Evolutionary conservation across 2,797 vertebrate species (phyloP).

Genomic region (Meriones psammophilus): DNA sequence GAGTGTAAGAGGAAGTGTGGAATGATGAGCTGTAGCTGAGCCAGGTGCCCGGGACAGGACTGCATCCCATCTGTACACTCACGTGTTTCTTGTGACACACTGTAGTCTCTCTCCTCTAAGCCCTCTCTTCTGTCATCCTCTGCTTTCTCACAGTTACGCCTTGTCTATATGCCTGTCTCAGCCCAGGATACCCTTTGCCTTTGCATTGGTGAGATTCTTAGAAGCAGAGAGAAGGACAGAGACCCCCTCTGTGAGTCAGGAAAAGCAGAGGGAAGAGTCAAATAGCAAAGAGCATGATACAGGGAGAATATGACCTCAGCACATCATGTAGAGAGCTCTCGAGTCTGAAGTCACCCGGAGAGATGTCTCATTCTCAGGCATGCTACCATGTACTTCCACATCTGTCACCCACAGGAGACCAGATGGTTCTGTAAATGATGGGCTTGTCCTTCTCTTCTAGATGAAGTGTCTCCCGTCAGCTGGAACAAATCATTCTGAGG

Average conservation of each 20-base stretch:
- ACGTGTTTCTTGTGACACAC: fast-evolving
- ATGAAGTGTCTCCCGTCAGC: background rate
- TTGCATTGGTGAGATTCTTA: background rate
- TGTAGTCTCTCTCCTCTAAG: background rate
- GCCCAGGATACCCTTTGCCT: background rate
- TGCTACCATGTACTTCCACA: background rate
- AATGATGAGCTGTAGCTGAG: background rate
- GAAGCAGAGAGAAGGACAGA: constrained; percentile 22
- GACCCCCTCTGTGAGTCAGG: background rate
- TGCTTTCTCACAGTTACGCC: background rate
- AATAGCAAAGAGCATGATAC: background rate
- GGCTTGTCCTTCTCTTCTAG: background rate
- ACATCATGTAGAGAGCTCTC: background rate
- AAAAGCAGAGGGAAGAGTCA: background rate
- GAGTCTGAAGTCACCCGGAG: background rate
- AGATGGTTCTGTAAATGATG: background rate
- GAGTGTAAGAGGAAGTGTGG: background rate
- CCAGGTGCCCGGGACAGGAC: background rate
- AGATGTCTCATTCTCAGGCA: background rate
- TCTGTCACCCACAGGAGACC: background rate
- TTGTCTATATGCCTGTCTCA: background rate
- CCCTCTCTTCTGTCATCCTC: background rate
- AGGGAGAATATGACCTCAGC: background rate
- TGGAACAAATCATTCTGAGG: background rate
- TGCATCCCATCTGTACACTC: background rate